Conservation (phyloP, 2,113 vertebrate genomes). For the Anser brachyrhynchus region DNA sequence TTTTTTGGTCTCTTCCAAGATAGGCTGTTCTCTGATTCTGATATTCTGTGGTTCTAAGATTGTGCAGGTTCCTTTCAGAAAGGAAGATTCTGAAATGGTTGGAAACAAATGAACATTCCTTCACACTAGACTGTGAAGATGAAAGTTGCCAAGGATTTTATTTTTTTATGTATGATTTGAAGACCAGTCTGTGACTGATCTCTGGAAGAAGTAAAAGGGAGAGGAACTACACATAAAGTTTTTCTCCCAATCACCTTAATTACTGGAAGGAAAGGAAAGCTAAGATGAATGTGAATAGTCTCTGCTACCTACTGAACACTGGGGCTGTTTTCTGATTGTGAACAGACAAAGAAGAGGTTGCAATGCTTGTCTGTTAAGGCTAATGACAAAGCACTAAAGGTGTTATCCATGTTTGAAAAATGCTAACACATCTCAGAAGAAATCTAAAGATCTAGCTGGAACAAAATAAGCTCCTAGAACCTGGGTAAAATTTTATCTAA, state of each 20-base stretch:
- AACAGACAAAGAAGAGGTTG: not conserved
- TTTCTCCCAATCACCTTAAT: not conserved
- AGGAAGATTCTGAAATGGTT: not conserved
- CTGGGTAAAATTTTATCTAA: not conserved
- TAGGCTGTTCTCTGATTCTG: not conserved
- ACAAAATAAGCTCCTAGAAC: not conserved
- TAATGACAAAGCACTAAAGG: not conserved
- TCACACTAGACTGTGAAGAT: not conserved
- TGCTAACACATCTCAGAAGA: not conserved
- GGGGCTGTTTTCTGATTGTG: not conserved
- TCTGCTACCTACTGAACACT: not conserved
- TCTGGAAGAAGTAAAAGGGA: not conserved
- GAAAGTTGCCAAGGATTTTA: not conserved
- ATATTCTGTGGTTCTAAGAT: not conserved
- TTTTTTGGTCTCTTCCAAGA: not conserved
- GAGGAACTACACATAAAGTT: not conserved
- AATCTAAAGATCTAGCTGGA: not conserved
- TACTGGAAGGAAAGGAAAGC: not conserved
- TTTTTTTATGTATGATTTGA: not conserved
- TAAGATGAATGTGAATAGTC: not conserved
- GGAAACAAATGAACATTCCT: not conserved
- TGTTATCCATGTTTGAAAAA: not conserved
- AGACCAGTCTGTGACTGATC: not conserved
- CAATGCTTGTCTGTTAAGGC: not conserved
- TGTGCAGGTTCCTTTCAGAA: not conserved